Conservation (phyloP, 2,113 vertebrate genomes). For the Actinemys pallida region DNA sequence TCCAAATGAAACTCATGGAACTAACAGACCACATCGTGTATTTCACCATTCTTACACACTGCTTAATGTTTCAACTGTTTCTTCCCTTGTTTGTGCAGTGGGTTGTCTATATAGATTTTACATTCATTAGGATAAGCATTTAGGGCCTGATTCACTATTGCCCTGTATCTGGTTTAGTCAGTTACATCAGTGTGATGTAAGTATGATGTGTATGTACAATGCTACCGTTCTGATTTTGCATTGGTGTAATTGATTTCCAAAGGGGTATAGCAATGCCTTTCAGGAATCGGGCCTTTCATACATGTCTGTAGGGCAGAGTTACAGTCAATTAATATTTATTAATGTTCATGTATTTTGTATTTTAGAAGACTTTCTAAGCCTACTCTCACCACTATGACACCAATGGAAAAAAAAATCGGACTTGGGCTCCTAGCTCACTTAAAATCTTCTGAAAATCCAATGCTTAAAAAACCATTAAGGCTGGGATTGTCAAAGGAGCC, state of each 20-base stretch:
- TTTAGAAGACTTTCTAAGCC: neutral
- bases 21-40: neutral
- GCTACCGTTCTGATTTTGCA: neutral
- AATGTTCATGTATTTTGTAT: neutral
- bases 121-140: neutral
- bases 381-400: neutral
- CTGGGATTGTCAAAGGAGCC: conserved; percentile 45
- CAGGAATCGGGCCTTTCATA: neutral
- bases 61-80: neutral
- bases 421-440: conserved; percentile 47
- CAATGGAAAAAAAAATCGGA: conserved; percentile 67
- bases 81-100: neutral
- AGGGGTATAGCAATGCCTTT: neutral
- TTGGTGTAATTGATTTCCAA: neutral
- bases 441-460: conserved; percentile 66
- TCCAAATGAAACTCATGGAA: neutral
- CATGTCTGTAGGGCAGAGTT: neutral
- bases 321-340: neutral
- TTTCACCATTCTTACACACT: neutral
- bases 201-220: neutral
- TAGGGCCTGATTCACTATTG: neutral
- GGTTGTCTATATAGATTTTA: neutral
- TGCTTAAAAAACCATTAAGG: conserved; percentile 61
- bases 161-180: neutral
- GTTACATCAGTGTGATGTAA: neutral